Conservation (phyloP, 2,888 invertebrate genomes). For the Campoletis raptor region DNA sequence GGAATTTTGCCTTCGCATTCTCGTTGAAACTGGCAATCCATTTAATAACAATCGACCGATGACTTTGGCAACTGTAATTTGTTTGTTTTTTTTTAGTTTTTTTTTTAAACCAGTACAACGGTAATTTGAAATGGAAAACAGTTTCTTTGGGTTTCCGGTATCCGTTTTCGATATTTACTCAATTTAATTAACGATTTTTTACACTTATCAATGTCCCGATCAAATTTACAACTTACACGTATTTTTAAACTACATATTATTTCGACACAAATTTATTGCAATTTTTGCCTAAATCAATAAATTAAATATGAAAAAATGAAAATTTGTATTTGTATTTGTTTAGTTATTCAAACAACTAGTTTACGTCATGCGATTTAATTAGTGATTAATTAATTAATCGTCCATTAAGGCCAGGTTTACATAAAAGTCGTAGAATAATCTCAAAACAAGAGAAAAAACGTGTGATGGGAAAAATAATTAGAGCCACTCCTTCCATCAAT, state of each 20-base stretch:
- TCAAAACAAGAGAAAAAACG: background rate
- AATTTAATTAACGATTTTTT: too few relatives aligned
- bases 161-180: too few relatives aligned
- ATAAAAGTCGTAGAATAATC: background rate
- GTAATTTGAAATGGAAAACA: background rate
- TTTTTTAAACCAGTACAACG: background rate
- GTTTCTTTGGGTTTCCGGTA: background rate
- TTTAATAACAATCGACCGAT: background rate
- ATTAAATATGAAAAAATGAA: background rate
- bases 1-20: background rate
- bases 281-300: background rate
- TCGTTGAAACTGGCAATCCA: background rate
- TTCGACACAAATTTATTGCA: background rate
- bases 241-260: background rate
- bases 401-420: background rate
- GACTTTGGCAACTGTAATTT: background rate
- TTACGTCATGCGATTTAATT: background rate
- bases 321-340: background rate
- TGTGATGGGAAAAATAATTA: background rate
- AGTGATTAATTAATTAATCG: background rate
- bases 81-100: background rate
- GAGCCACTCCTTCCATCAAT: background rate
- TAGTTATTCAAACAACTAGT: background rate
- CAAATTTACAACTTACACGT: too few relatives aligned
- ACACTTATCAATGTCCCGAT: too few relatives aligned